Evolutionary conservation across 2,888 invertebrate species (phyloP).

Genomic region (Norana najaformis): DNA sequence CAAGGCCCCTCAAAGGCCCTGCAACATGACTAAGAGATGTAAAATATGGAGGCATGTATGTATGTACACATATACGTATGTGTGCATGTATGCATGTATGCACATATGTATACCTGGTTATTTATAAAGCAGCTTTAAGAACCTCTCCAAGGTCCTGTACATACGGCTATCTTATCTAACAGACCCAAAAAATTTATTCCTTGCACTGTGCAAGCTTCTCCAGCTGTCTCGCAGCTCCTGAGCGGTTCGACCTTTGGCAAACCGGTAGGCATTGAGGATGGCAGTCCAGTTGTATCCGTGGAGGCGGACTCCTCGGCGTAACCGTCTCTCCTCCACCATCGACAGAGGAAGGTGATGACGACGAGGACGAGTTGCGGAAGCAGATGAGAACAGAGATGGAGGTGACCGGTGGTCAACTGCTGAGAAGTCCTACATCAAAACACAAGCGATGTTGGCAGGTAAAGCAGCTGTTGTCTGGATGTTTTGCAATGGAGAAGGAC

Average conservation of each 20-base stretch:
- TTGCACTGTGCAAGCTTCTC: conserved; percentile 35
- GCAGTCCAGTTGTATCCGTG: conserved; percentile 55
- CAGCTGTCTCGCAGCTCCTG: conserved; percentile 53
- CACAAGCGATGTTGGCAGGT: not conserved
- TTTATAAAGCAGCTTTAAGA: not conserved
- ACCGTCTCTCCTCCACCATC: conserved; percentile 55
- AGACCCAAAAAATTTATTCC: not conserved
- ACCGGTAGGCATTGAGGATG: conserved; percentile 48
- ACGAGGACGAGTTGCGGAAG: not conserved
- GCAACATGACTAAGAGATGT: not conserved
- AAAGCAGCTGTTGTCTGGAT: too few relatives aligned
- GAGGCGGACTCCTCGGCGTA: conserved; percentile 50
- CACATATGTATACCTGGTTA: not conserved
- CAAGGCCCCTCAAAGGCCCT: too few relatives aligned
- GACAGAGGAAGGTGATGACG: conserved; percentile 46
- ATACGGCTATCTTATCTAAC: not conserved
- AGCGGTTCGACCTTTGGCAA: conserved; percentile 48
- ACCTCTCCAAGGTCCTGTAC: not conserved
- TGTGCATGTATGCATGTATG: not conserved
- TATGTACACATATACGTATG: not conserved
- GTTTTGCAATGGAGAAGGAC: too few relatives aligned
- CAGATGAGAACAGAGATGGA: not conserved
- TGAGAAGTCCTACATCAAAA: not conserved
- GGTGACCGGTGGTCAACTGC: not conserved
- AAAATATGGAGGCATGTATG: not conserved